Percentiles rank a stretch among this genome's conserved stretches.
Conservation (phyloP, 2,888 invertebrate species). For the Prenolepis imparis region DNA sequence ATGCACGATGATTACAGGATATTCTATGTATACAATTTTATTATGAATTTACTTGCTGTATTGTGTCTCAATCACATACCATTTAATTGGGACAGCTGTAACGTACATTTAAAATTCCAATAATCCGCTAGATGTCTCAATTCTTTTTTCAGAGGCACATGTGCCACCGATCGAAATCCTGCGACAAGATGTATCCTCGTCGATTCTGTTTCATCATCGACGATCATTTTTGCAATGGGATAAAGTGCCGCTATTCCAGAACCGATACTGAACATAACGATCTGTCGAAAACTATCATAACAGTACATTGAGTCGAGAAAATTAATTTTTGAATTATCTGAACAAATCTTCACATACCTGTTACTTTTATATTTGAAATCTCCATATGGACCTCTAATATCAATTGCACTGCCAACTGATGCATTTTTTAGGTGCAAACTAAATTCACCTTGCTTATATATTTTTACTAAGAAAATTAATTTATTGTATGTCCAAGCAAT, state of each 20-base stretch:
- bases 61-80: slow-evolving; percentile 44
- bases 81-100: slow-evolving; percentile 77
- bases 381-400: slow-evolving; percentile 83
- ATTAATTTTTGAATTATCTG: neutral
- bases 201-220: slow-evolving; percentile 80
- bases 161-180: slow-evolving; percentile 78
- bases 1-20: neutral
- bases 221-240: slow-evolving; percentile 80
- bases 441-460: slow-evolving; percentile 79
- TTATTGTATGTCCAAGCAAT: slow-evolving; percentile 77
- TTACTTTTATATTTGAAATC: slow-evolving; percentile 81
- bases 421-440: slow-evolving; percentile 75
- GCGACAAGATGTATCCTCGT: slow-evolving; percentile 78
- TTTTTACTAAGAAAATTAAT: slow-evolving; percentile 79
- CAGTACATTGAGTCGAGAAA: neutral
- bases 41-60: neutral
- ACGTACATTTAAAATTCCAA: slow-evolving; percentile 83
- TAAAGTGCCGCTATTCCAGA: slow-evolving; percentile 83
- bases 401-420: slow-evolving; percentile 74
- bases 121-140: slow-evolving; percentile 79
- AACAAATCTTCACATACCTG: slow-evolving; percentile 72
- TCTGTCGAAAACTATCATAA: slow-evolving; percentile 77
- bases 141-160: slow-evolving; percentile 80
- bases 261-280: slow-evolving; percentile 83
- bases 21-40: slow-evolving; percentile 16